These are phyloP conservation scores for Anser brachyrhynchus DNA, from an alignment of 2,113 vertebrate genomes.

Conservation along the genomic window DNA sequence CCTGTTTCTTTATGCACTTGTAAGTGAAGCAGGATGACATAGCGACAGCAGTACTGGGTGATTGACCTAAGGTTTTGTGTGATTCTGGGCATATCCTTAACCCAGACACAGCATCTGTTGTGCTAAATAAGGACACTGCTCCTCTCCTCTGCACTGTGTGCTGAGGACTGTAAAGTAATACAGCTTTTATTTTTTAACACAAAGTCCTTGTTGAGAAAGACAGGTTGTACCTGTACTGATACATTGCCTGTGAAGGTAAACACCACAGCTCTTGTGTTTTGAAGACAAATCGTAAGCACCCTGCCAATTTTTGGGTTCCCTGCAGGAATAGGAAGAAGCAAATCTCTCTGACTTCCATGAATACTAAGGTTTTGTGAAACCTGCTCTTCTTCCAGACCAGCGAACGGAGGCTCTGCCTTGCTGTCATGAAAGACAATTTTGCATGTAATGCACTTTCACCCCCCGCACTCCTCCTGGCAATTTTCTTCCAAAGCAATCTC, in stretches of 20 bases:
- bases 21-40: not conserved
- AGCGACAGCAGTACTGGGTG: accelerated
- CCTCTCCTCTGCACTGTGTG: not conserved
- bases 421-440: not conserved
- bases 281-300: not conserved
- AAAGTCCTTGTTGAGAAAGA: not conserved
- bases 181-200: not conserved
- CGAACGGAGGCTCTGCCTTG: not conserved
- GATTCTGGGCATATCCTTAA: not conserved
- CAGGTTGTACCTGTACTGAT: not conserved
- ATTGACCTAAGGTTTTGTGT: not conserved
- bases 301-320: not conserved
- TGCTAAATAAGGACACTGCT: not conserved
- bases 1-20: accelerated
- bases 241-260: not conserved
- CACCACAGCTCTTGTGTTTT: not conserved
- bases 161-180: not conserved
- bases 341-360: not conserved
- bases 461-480: not conserved
- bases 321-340: not conserved
- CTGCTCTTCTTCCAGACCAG: not conserved
- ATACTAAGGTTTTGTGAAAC: not conserved
- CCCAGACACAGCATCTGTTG: not conserved
- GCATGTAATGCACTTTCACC: not conserved
- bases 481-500: slow-evolving; percentile 44